Percentiles rank a stretch among this genome's conserved stretches.
These are phyloP conservation scores for Anomalospiza imberbis DNA, from an alignment of 2,797 vertebrate genomes.

Conservation along the genomic window DNA sequence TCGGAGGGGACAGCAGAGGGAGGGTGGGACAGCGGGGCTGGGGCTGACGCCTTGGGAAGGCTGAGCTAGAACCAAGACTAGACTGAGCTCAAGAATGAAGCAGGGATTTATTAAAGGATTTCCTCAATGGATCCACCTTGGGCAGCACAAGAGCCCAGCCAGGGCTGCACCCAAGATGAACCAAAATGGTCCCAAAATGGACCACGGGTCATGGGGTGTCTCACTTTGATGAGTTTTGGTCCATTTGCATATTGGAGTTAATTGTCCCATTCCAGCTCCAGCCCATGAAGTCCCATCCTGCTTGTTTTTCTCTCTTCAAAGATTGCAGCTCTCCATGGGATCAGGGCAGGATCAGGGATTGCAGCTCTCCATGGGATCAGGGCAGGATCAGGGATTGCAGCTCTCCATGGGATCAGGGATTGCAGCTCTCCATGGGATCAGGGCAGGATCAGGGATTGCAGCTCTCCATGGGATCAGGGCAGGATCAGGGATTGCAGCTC, in stretches of 20 bases:
- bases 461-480: neutral
- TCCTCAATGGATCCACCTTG: neutral
- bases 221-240: neutral
- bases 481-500: neutral
- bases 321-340: too few species aligned
- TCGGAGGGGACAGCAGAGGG: neutral
- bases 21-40: neutral
- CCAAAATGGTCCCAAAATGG: neutral
- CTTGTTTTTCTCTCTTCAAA: neutral
- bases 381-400: too few species aligned
- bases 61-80: neutral
- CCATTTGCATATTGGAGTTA: neutral
- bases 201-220: neutral
- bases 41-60: neutral
- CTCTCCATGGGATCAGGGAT: too few species aligned
- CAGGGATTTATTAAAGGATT: neutral
- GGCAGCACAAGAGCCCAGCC: neutral
- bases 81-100: neutral
- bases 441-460: neutral
- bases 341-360: too few species aligned
- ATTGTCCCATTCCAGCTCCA: neutral
- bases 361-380: too few species aligned
- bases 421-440: neutral
- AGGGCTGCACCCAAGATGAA: neutral
- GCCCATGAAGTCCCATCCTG: fast-evolving